Percentiles rank a stretch among this genome's conserved stretches.
Conservation (phyloP, 2,797 vertebrate species). For the Mormyrops attenuatus region DNA sequence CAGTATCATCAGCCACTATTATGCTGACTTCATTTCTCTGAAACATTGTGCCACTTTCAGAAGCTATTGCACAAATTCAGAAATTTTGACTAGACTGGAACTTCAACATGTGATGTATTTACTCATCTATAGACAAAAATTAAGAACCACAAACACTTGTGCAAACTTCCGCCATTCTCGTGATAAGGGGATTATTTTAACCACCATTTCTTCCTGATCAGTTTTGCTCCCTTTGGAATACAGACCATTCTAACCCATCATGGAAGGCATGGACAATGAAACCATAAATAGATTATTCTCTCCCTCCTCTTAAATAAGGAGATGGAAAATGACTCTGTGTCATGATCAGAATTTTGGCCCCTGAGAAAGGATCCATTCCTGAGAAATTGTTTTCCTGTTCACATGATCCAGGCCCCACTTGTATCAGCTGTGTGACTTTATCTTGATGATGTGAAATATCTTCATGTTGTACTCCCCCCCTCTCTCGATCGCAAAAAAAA, state of each 20-base stretch:
- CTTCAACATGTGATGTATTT: not conserved
- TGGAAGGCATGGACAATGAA: slow-evolving; percentile 11
- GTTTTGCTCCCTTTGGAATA: not conserved
- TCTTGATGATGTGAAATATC: not conserved
- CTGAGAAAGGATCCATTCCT: not conserved
- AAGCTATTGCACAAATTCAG: not conserved
- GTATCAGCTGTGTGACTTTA: not conserved
- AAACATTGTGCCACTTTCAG: not conserved
- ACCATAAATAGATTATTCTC: slow-evolving; percentile 24
- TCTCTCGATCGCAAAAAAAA: not conserved
- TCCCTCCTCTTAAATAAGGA: not conserved
- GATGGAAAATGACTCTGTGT: slow-evolving; percentile 19
- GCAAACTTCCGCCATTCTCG: not conserved
- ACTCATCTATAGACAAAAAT: not conserved
- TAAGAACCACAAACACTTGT: not conserved
- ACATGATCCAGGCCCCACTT: slow-evolving; percentile 6
- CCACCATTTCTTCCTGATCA: not conserved
- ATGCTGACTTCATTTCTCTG: not conserved
- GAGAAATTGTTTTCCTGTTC: not conserved
- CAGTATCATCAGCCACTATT: not conserved
- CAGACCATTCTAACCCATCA: slow-evolving; percentile 18
- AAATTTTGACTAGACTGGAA: not conserved
- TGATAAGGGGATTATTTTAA: not conserved
- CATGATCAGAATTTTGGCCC: slow-evolving; percentile 13
- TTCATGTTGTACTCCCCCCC: not conserved